These are phyloP conservation scores for Progne subis DNA, from an alignment of 2,113 vertebrate genomes.

Conservation along the genomic window DNA sequence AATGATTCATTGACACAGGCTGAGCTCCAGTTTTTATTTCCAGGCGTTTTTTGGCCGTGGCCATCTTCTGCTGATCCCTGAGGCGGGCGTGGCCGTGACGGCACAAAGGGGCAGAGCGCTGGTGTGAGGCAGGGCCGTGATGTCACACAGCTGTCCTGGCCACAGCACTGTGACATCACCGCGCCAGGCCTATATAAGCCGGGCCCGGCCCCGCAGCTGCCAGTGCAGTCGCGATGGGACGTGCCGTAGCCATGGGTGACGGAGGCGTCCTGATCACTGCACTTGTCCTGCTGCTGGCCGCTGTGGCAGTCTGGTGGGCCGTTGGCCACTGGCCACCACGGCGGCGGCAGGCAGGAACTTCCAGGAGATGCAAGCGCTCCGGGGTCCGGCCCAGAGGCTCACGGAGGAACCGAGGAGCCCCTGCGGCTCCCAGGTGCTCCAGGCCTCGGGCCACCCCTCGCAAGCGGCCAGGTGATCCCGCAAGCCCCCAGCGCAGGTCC, in stretches of 20 bases:
- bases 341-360: neutral
- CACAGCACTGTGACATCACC: neutral
- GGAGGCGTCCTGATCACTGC: neutral
- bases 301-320: neutral
- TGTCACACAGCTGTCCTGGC: neutral
- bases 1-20: too few species aligned
- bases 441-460: neutral
- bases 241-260: neutral
- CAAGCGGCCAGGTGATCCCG: neutral
- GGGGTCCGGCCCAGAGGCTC: neutral
- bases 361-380: neutral
- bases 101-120: neutral
- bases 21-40: too few species aligned
- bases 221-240: neutral
- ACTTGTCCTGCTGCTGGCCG: neutral
- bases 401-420: neutral
- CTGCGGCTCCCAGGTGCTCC: neutral
- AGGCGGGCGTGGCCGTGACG: too few species aligned
- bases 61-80: too few species aligned
- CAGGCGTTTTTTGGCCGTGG: too few species aligned
- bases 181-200: neutral
- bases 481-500: neutral
- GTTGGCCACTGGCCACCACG: neutral
- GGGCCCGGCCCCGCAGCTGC: neutral
- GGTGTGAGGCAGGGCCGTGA: neutral